phyloP scores from a whole-genome alignment of 1,140 invertebrate genomes.

The Papilio polytes region DNA sequence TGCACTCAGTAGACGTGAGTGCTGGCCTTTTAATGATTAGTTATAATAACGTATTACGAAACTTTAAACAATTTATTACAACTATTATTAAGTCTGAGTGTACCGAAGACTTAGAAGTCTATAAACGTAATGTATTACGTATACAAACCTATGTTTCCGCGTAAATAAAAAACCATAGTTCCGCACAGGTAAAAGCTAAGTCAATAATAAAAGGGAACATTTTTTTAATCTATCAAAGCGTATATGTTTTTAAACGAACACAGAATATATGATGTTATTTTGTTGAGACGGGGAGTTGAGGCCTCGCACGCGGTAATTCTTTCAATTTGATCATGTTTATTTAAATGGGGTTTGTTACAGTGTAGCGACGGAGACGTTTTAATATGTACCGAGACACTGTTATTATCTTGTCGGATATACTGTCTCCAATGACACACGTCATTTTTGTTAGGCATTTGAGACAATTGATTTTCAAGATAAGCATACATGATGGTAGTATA shows the following conservation, averaged over 20 bases:
- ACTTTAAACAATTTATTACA: no score
- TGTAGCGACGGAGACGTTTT: constrained; percentile 56
- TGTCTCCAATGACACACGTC: constrained; percentile 52
- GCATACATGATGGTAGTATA: no score
- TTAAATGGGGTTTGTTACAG: constrained; percentile 77
- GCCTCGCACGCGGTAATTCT: constrained; percentile 57
- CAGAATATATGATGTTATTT: constrained; percentile 50
- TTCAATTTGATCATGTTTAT: constrained; percentile 81
- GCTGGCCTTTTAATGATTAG: no score
- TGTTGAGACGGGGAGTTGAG: constrained; percentile 45
- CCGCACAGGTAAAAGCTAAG: no score
- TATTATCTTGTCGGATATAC: constrained; percentile 64
- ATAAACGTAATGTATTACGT: no score
- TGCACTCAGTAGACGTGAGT: no score
- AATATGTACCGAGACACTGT: constrained; percentile 75
- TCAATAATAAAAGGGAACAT: neutral
- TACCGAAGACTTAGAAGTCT: no score
- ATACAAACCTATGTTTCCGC: no score
- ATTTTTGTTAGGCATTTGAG: neutral
- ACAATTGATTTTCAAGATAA: no score
- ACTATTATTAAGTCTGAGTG: no score
- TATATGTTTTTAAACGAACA: constrained; percentile 33
- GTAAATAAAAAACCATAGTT: no score
- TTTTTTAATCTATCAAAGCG: constrained; percentile 31
- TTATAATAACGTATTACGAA: no score